Conservation (phyloP, 2,888 invertebrate genomes). For the Pristionchus mayeri region DNA sequence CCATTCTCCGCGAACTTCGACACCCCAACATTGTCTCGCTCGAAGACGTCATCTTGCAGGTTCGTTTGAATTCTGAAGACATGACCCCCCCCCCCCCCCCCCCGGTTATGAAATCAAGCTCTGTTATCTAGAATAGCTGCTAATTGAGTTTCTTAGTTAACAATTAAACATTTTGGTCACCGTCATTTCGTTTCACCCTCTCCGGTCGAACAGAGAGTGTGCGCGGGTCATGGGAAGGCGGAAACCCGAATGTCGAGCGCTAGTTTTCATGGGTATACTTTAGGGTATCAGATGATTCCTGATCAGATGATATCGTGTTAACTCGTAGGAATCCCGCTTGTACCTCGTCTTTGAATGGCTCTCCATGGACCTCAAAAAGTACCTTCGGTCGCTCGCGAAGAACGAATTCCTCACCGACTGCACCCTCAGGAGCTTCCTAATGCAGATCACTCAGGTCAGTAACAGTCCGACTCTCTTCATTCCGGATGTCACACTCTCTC, state of each 20-base stretch:
- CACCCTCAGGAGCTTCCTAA: constrained; percentile 82
- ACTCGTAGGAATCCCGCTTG: constrained; percentile 81
- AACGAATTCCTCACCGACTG: constrained; percentile 84
- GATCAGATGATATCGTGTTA: too few species aligned
- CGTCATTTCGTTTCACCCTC: too few species aligned
- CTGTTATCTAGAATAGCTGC: not conserved
- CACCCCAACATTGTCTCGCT: constrained; percentile 92
- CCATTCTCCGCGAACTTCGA: constrained; percentile 89
- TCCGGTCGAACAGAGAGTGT: too few species aligned
- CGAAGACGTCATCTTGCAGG: constrained; percentile 89
- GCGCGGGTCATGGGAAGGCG: too few species aligned
- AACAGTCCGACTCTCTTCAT: too few species aligned
- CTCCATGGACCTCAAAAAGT: constrained; percentile 91
- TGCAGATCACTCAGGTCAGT: constrained; percentile 64
- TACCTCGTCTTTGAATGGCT: constrained; percentile 95
- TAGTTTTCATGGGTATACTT: too few species aligned
- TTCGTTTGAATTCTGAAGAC: constrained; percentile 20
- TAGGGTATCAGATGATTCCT: too few species aligned
- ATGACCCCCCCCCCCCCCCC: not conserved
- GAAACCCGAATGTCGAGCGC: too few species aligned
- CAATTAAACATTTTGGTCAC: too few species aligned
- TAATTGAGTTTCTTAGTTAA: not conserved
- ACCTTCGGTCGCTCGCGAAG: constrained; percentile 85
- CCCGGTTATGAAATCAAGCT: not conserved
- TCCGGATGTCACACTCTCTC: too few species aligned